phyloP scores from a whole-genome alignment of 2,797 vertebrate genomes.

The Xyrichtys novacula region DNA sequence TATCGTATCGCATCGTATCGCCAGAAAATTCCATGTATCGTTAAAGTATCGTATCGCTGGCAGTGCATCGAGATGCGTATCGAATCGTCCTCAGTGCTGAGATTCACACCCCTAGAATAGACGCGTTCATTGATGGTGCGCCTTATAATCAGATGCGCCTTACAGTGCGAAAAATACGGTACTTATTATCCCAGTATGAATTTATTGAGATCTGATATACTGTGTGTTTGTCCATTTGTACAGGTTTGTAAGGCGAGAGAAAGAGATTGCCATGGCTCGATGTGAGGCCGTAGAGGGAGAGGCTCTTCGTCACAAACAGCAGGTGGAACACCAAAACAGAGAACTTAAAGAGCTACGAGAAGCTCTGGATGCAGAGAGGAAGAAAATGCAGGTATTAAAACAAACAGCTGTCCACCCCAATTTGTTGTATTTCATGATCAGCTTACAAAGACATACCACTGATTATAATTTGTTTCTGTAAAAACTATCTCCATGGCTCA shows the following conservation, averaged over 20 bases:
- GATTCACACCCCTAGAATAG: too few relatives aligned
- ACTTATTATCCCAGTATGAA: neutral
- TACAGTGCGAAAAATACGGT: too few relatives aligned
- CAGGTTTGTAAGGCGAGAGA: constrained; percentile 96
- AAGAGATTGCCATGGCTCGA: constrained; percentile 93
- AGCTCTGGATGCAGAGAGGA: constrained; percentile 90
- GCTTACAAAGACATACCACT: too few relatives aligned
- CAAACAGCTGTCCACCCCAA: too few relatives aligned
- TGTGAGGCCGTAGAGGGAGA: constrained; percentile 93
- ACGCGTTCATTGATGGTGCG: too few relatives aligned
- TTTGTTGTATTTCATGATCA: too few relatives aligned
- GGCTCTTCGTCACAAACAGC: constrained; percentile 90
- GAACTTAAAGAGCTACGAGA: constrained; percentile 93
- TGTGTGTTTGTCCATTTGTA: neutral
- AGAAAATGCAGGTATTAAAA: constrained; percentile 78
- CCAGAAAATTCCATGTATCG: too few relatives aligned
- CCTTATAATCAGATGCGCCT: too few relatives aligned
- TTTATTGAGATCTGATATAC: neutral
- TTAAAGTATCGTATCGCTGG: too few relatives aligned
- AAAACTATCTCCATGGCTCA: constrained; percentile 49
- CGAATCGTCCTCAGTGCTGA: too few relatives aligned
- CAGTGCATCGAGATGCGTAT: too few relatives aligned
- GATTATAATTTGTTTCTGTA: neutral
- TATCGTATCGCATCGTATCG: too few relatives aligned
- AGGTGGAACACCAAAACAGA: constrained; percentile 91